Evolutionary conservation across 1,140 invertebrate genomes (phyloP).

Genomic region (Drosophila bocqueti): DNA sequence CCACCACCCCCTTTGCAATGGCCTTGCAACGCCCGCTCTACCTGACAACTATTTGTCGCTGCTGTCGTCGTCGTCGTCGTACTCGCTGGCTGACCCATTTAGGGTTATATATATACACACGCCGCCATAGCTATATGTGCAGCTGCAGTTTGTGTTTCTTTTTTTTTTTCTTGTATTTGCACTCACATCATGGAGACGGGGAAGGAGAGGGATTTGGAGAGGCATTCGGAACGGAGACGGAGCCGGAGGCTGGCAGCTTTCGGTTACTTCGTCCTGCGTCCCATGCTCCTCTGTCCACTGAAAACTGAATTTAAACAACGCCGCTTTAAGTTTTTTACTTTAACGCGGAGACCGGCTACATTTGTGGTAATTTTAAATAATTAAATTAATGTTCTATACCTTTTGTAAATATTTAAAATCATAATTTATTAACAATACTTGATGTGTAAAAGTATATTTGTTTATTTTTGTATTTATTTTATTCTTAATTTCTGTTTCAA

Average conservation of each 20-base stretch:
- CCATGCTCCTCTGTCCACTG: neutral
- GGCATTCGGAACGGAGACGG: neutral
- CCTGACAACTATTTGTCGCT: conserved; percentile 72
- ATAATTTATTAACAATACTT: too few relatives aligned
- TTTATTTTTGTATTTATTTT: too few relatives aligned
- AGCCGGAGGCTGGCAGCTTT: conserved; percentile 3
- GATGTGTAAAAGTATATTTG: too few relatives aligned
- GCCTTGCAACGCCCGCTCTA: conserved; percentile 57
- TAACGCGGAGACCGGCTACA: neutral
- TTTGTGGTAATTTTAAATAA: neutral
- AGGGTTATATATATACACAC: conserved; percentile 46
- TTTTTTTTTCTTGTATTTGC: conserved; percentile 5
- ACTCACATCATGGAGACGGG: neutral
- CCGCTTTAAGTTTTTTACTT: neutral
- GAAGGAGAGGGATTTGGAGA: neutral
- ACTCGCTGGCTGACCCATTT: conserved; percentile 60
- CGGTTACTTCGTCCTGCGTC: conserved; percentile 2
- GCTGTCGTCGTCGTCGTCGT: conserved; percentile 20
- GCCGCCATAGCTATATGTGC: conserved; percentile 25
- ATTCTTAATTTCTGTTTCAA: too few relatives aligned
- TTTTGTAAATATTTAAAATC: too few relatives aligned
- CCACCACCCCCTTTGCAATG: conserved; percentile 20
- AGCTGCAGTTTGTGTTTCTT: conserved; percentile 7
- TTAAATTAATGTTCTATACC: neutral
- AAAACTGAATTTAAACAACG: conserved; percentile 3